phyloP scores from a whole-genome alignment of 2,888 invertebrate species.

The Ditula angustiorana region DNA sequence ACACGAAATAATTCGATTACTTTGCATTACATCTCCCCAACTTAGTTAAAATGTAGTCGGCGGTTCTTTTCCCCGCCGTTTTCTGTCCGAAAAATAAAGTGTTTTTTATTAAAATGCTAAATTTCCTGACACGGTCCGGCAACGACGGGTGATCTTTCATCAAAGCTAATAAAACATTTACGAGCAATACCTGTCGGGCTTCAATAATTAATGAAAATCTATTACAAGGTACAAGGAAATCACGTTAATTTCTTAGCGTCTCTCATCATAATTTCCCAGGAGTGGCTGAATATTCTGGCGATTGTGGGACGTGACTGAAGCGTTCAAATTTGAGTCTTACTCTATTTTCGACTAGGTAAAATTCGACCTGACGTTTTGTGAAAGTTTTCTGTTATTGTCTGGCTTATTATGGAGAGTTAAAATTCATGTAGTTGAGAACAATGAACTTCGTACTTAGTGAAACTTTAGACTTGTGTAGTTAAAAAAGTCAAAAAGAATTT shows the following conservation, averaged over 20 bases:
- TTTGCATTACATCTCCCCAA: not conserved
- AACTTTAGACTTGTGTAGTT: too few species aligned
- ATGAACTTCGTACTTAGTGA: conserved; percentile 3
- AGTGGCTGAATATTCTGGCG: conserved; percentile 32
- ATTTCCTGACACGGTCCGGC: not conserved
- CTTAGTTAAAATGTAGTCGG: not conserved
- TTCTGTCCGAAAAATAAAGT: not conserved
- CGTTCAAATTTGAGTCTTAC: not conserved
- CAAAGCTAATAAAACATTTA: conserved; percentile 28
- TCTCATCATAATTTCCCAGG: conserved; percentile 40
- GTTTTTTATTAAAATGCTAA: conserved; percentile 20
- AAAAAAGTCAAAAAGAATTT: too few species aligned
- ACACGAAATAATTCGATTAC: not conserved
- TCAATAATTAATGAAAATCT: conserved; percentile 39
- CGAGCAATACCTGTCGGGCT: conserved; percentile 30
- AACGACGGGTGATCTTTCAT: conserved; percentile 2
- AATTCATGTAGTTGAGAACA: conserved; percentile 21
- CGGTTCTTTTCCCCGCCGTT: not conserved
- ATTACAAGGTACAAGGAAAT: conserved; percentile 35
- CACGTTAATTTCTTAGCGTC: conserved; percentile 36
- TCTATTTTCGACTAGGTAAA: not conserved
- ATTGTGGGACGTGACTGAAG: conserved; percentile 2
- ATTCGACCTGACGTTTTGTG: conserved; percentile 4
- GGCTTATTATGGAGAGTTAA: conserved; percentile 30
- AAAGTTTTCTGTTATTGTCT: conserved; percentile 11